Evolutionary conservation across 2,888 invertebrate species (phyloP).

Genomic region (Drosophila multiciliata): DNA sequence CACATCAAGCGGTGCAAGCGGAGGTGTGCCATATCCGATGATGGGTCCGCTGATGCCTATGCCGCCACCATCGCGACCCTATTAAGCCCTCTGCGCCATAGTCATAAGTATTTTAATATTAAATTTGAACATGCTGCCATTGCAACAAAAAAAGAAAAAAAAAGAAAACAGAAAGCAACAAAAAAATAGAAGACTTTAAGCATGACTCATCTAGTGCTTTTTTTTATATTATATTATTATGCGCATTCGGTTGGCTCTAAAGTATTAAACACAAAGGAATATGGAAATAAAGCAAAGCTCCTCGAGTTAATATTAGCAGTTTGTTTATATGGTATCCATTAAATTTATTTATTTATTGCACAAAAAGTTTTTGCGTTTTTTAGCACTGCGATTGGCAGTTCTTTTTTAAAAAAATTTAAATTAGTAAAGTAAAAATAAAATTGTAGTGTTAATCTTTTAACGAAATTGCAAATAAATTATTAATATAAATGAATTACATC

Average conservation of each 20-base stretch:
- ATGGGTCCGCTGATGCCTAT: slow-evolving; percentile 92
- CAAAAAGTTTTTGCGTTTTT: not conserved
- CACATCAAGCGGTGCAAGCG: slow-evolving; percentile 39
- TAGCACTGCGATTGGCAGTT: slow-evolving; percentile 2
- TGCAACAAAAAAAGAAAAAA: slow-evolving; percentile 10
- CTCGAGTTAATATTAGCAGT: slow-evolving; percentile 59
- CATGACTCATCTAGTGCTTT: slow-evolving; percentile 50
- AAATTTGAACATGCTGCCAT: slow-evolving; percentile 53
- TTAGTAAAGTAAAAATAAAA: not conserved
- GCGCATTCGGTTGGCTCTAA: not conserved
- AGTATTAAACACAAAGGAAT: not conserved
- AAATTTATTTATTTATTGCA: not conserved
- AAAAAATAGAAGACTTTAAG: not conserved
- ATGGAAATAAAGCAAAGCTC: slow-evolving; percentile 18
- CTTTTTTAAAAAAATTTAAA: not conserved
- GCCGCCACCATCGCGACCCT: slow-evolving; percentile 93
- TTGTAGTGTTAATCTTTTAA: not conserved
- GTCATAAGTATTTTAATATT: not conserved
- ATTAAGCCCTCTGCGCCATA: slow-evolving; percentile 38
- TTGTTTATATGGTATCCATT: slow-evolving; percentile 26
- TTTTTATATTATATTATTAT: slow-evolving; percentile 22
- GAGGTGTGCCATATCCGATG: slow-evolving; percentile 83
- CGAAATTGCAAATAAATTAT: not conserved
- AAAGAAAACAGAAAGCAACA: not conserved
- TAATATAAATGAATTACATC: not conserved